Evolutionary conservation across 1,140 invertebrate species (phyloP).

Genomic region (Nasonia giraulti): DNA sequence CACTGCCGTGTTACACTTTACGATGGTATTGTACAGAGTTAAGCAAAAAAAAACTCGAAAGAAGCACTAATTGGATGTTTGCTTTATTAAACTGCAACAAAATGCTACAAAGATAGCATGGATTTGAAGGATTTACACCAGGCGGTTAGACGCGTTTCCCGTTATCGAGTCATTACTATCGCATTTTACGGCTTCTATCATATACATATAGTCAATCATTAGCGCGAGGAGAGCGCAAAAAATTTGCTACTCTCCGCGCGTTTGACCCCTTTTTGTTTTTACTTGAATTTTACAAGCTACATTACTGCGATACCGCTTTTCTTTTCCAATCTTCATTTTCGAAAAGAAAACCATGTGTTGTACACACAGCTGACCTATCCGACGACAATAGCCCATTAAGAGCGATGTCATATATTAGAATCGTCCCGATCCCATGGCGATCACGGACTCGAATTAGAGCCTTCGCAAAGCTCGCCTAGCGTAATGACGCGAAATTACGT

Average conservation of each 20-base stretch:
- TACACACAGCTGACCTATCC: neutral
- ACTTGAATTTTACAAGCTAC: neutral
- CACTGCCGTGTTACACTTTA: too few species aligned
- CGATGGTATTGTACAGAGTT: too few species aligned
- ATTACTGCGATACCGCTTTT: neutral
- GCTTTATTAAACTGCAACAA: neutral
- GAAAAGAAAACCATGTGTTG: too few species aligned
- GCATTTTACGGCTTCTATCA: neutral
- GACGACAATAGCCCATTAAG: neutral
- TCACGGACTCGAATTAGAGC: neutral
- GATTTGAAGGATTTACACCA: neutral
- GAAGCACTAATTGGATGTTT: neutral
- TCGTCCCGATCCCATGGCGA: neutral
- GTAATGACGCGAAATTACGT: slow-evolving; percentile 26
- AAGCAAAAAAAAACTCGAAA: neutral
- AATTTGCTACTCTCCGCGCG: neutral
- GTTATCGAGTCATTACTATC: neutral
- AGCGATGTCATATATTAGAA: neutral
- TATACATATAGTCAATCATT: neutral
- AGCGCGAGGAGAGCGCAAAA: neutral
- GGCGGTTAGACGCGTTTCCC: too few species aligned
- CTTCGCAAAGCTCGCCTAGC: neutral
- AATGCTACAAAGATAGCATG: neutral
- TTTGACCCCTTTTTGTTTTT: neutral
- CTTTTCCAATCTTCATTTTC: too few species aligned